A percentile compares a stretch with the other conserved stretches of the same genome.
These are phyloP conservation scores for Gallinago solitaria DNA, from an alignment of 2,797 vertebrate genomes.

Conservation along the genomic window DNA sequence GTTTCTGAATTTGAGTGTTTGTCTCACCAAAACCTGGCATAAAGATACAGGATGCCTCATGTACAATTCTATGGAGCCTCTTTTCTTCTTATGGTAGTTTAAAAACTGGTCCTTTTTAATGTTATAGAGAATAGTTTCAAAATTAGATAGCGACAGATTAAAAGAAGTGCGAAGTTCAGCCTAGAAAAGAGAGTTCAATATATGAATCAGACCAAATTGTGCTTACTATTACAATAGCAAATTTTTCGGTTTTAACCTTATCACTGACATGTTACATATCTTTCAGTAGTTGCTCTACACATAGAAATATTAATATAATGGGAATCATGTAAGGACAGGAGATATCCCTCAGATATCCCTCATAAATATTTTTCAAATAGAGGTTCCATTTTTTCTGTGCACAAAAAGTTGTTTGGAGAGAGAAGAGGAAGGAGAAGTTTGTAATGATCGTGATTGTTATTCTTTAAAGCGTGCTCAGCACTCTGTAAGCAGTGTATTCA, in stretches of 20 bases:
- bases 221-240: neutral
- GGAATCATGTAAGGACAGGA: neutral
- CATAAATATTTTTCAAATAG: neutral
- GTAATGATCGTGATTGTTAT: neutral
- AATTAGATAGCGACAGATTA: neutral
- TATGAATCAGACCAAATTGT: neutral
- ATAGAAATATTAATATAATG: neutral
- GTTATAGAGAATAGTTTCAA: neutral
- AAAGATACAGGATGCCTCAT: neutral
- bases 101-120: neutral
- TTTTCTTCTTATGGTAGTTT: neutral
- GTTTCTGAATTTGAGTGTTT: neutral
- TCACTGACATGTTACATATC: rapidly evolving
- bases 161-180: neutral
- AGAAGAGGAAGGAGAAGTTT: neutral
- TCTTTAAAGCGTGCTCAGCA: neutral
- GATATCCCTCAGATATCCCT: neutral
- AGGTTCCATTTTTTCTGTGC: neutral
- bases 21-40: neutral
- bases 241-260: neutral
- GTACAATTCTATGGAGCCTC: neutral
- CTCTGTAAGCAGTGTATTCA: neutral
- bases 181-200: neutral
- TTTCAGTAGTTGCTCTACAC: neutral
- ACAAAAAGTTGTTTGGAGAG: neutral